phyloP scores from a whole-genome alignment of 2,888 invertebrate genomes.

The Trissolcus japonicus region DNA sequence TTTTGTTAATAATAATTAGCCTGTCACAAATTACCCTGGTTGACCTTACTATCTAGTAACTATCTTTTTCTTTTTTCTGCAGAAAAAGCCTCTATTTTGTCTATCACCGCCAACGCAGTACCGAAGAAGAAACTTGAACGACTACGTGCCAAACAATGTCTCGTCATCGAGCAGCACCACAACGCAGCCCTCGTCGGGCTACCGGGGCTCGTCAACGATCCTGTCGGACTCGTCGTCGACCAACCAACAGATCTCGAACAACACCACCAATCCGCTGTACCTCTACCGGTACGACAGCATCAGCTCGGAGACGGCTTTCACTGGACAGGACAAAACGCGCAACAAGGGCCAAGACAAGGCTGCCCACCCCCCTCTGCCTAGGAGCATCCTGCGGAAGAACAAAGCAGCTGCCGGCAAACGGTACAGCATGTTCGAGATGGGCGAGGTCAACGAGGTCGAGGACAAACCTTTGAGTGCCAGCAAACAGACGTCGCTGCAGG shows the following conservation, averaged over 20 bases:
- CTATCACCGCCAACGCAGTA: slow-evolving; percentile 77
- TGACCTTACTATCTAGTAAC: too few relatives aligned
- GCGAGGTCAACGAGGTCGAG: slow-evolving; percentile 78
- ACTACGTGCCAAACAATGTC: slow-evolving; percentile 78
- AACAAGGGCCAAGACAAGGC: slow-evolving; percentile 63
- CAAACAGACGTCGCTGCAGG: slow-evolving; percentile 86
- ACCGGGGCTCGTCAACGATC: slow-evolving; percentile 90
- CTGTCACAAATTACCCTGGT: too few relatives aligned
- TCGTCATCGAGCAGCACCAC: slow-evolving; percentile 83
- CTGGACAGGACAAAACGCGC: slow-evolving; percentile 70
- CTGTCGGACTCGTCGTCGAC: slow-evolving; percentile 86
- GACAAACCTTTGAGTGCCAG: slow-evolving; percentile 77
- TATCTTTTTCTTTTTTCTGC: too few relatives aligned
- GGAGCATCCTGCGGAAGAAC: slow-evolving; percentile 83
- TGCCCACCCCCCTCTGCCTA: slow-evolving; percentile 83
- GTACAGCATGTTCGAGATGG: slow-evolving; percentile 89
- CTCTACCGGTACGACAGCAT: slow-evolving; percentile 89
- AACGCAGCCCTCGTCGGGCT: slow-evolving; percentile 91
- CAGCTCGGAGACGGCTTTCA: slow-evolving; percentile 85
- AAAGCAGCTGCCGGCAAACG: slow-evolving; percentile 74
- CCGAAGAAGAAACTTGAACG: slow-evolving; percentile 80
- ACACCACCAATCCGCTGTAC: slow-evolving; percentile 81
- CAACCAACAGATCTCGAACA: slow-evolving; percentile 80
- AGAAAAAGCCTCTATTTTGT: slow-evolving; percentile 79
- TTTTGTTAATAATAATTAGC: too few relatives aligned